A percentile compares a stretch with the other conserved stretches of the same genome.
These are phyloP conservation scores for Riptortus pedestris DNA, from an alignment of 1,140 invertebrate species.

Conservation along the genomic window DNA sequence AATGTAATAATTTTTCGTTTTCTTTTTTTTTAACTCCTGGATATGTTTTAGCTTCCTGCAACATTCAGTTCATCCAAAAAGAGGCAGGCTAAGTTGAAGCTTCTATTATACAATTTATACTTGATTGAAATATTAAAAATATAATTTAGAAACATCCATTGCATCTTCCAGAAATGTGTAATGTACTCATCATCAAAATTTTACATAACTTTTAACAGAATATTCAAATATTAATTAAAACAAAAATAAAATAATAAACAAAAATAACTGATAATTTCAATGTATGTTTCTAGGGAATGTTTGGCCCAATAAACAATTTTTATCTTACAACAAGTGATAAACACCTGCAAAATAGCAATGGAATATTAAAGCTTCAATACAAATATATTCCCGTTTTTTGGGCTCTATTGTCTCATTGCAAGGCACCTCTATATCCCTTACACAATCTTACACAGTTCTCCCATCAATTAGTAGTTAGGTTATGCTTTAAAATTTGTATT, in stretches of 20 bases:
- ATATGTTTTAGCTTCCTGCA: conserved; percentile 1
- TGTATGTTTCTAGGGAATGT: conserved; percentile 3
- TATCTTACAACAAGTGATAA: conserved; percentile 6
- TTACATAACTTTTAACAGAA: too few relatives aligned
- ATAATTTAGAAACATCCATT: conserved; percentile 7
- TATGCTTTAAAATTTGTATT: too few relatives aligned
- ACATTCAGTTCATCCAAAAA: not conserved
- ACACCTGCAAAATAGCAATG: conserved; percentile 24
- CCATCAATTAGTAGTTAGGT: not conserved
- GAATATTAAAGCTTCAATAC: conserved; percentile 27
- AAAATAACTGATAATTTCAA: not conserved
- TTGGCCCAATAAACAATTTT: conserved; percentile 5
- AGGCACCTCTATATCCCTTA: conserved; percentile 27
- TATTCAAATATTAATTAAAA: too few relatives aligned
- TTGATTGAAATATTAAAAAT: not conserved
- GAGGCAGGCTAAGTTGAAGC: not conserved
- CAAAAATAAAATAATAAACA: too few relatives aligned
- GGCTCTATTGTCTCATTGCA: conserved; percentile 27
- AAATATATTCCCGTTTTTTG: conserved; percentile 12
- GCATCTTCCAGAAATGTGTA: not conserved
- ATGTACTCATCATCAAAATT: too few relatives aligned
- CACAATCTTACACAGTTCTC: conserved; percentile 26
- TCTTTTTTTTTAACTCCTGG: too few relatives aligned
- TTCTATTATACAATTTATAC: not conserved
- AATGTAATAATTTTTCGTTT: too few relatives aligned